Evolutionary conservation across 2,113 vertebrate species (phyloP), one percentile per base, ranked within the genome.

Genomic region (Pedionomus torquatus): DNA sequence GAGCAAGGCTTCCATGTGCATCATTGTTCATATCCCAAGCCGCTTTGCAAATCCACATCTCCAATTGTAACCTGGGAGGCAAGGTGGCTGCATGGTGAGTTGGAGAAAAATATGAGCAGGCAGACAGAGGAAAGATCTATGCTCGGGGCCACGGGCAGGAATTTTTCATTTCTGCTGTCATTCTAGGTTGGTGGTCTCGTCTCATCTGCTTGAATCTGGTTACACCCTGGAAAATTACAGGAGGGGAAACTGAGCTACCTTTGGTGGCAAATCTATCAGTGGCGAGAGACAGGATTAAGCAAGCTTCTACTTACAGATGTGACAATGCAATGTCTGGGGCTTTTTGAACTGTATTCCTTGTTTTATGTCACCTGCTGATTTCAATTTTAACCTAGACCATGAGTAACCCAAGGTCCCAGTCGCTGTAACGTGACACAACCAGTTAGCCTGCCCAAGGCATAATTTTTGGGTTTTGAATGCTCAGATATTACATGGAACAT

Each of bases 91-190:
- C 2, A 12, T 41, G 51, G 55, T 9, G 5, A 86, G 31, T 65
- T 61, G 23, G 48, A 46, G 65, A 21, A 75, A 89, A 55, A 94
- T 11, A 8, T 19, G 23, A 78, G 17, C 13, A 37, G 33, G 24
- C 39, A 51, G 28, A 18, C 31, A 75, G 20, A 85, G 13, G 28
- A 57, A 86, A 83, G n/a, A 64, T 16, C 46, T 33, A 15, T 0
- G 0, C 25, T 37, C 10, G 2, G 4, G 46, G 25, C 25, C n/a
- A 23, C 1, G 6, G 52, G 37, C 33, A 49, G 37, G 37, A 61
- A 11, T 71, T 89, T 94, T 84, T 25, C 15, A 4, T 24, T 71
- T 86, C 20, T 58, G 39, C 15, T 87, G 16, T 80, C 6, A 2
- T 70, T 90, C 51, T 41, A 65, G n/a, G 19, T 54, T 72, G 23